Base-by-base conservation (phyloP, 1,140 invertebrate genomes). In the Tribolium castaneum region DNA sequence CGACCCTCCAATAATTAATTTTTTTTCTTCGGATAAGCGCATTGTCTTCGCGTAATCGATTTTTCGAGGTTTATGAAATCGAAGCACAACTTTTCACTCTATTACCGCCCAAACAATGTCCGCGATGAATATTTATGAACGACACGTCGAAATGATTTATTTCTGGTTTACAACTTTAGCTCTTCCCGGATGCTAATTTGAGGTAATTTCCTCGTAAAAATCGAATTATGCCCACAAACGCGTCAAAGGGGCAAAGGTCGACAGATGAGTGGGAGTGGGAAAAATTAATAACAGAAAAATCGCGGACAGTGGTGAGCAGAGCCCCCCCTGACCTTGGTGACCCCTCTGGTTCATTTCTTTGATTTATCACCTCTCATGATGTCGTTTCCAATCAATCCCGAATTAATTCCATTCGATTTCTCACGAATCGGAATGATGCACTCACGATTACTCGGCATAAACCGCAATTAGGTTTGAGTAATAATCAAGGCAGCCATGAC, bases 361-460 rank as follows among this genome's bases (percentile, higher is more conserved):
- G 39, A 45, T 45, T 45, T 45, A 45, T 45, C 39, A 45, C 39
- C 39, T 45, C 39, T 45, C 39, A 19, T 59, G 54, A 54, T 54
- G 56, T 62, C 56, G 19, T 10, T 62, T 30, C 22, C 30, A 66
- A 66, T 66, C 59, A 13, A 66, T 39, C 30, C 59, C 10, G 16
- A 30, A 66, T 66, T 35, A 66, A 66, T 66, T 66, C 19, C 59
- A 30, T 35, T 35, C 13, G 59, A 39, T 66, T 66, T 66, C 59
- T 66, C 59, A 66, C 59, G 59, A 66, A 66, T 35, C 59, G 12
- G 59, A 66, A 66, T 66, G 59, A 66, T 66, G 51, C 14, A 59
- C 35, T 45, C 52, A 75, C 76, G 76, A 77, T 77, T 77, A 77
- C 76, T 39, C 12, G 52, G 76, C 76, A 72, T 54, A 77, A 76